Evolutionary conservation across 2,888 invertebrate species (phyloP).

Genomic region (Gari tellinella): DNA sequence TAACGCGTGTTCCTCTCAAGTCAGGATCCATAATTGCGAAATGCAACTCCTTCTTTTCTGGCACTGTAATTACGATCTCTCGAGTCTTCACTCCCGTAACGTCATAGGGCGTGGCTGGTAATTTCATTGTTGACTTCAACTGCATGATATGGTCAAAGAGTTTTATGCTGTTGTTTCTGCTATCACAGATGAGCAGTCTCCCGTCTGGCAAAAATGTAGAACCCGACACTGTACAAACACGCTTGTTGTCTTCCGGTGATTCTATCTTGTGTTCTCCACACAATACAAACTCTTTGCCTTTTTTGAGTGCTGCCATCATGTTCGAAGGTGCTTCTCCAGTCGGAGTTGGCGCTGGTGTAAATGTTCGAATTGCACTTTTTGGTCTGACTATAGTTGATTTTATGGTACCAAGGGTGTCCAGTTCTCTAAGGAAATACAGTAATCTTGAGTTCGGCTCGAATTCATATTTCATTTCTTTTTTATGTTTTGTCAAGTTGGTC

Average conservation of each 20-base stretch:
- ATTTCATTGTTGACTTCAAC: slow-evolving; percentile 22
- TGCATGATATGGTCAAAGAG: slow-evolving; percentile 36
- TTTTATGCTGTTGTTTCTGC: slow-evolving; percentile 33
- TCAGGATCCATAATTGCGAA: slow-evolving; percentile 40
- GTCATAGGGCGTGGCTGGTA: slow-evolving; percentile 31
- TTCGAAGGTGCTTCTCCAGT: slow-evolving; percentile 18
- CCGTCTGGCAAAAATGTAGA: slow-evolving; percentile 42
- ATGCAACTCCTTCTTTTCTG: slow-evolving; percentile 41
- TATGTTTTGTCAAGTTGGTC: slow-evolving; percentile 25
- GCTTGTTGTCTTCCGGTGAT: slow-evolving; percentile 26
- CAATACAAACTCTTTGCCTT: slow-evolving; percentile 21
- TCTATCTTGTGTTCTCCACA: slow-evolving; percentile 33
- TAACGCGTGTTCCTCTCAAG: slow-evolving; percentile 22
- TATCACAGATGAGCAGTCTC: slow-evolving; percentile 36
- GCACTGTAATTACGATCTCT: slow-evolving; percentile 34
- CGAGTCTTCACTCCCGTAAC: slow-evolving; percentile 33
- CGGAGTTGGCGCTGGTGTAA: slow-evolving; percentile 15
- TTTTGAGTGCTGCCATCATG: slow-evolving; percentile 32
- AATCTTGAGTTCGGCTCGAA: slow-evolving; percentile 44
- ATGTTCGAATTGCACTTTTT: slow-evolving; percentile 2
- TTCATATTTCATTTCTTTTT: slow-evolving; percentile 18
- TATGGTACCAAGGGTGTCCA: slow-evolving; percentile 34
- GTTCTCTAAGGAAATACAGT: slow-evolving; percentile 28
- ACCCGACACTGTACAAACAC: slow-evolving; percentile 21
- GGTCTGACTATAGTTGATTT: slow-evolving; percentile 21